Percentiles rank a stretch among this genome's conserved stretches.
These are phyloP conservation scores for Sacculina carcini DNA, from an alignment of 2,888 invertebrate genomes.

Conservation along the genomic window DNA sequence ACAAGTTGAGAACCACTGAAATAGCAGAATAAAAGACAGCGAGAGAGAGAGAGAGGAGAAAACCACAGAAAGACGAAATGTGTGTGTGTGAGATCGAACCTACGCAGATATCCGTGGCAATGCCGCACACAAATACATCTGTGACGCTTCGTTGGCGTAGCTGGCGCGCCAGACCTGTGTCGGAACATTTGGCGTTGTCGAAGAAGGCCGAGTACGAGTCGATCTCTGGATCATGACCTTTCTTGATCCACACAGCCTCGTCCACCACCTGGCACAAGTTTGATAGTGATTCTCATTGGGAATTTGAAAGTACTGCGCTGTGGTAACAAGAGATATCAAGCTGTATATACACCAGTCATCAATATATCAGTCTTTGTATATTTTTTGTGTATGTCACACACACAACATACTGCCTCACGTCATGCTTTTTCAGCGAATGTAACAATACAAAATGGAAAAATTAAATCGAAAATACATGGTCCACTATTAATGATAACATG, in stretches of 20 bases:
- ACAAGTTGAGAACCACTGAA: neutral
- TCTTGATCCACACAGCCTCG: slow-evolving; percentile 51
- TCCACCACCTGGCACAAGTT: slow-evolving; percentile 32
- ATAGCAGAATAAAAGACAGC: neutral
- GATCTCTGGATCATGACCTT: slow-evolving; percentile 76
- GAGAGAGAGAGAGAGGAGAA: neutral
- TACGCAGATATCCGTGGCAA: slow-evolving; percentile 73
- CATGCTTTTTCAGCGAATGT: no score
- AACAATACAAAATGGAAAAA: neutral
- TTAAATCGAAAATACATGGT: neutral
- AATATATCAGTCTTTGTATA: no score
- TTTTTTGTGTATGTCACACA: no score
- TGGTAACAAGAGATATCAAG: no score
- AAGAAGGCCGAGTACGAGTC: slow-evolving; percentile 96
- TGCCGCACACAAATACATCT: slow-evolving; percentile 77
- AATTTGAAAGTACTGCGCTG: no score
- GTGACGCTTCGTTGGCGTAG: slow-evolving; percentile 52
- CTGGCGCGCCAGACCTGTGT: slow-evolving; percentile 56
- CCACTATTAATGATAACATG: neutral
- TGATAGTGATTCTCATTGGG: no score
- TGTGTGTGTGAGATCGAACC: neutral
- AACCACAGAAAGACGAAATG: neutral
- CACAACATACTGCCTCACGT: no score
- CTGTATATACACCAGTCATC: no score
- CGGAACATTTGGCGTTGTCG: slow-evolving; percentile 78